Evolutionary conservation across 2,888 invertebrate genomes (phyloP).

Genomic region (Apodemia hepburni): DNA sequence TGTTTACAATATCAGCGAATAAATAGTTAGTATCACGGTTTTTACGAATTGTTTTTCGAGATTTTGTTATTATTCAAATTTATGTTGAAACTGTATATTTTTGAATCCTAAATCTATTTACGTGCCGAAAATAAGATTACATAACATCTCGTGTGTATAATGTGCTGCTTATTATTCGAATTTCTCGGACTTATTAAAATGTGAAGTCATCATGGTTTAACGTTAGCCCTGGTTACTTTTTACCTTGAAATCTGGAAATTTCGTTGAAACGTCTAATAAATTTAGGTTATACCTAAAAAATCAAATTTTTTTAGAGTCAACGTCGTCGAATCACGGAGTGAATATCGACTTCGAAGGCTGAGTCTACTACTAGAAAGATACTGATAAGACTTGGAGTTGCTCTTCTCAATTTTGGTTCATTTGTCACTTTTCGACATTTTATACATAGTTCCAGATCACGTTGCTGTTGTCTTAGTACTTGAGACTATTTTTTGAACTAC

Average conservation of each 20-base stretch:
- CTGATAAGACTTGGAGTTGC: too few relatives aligned
- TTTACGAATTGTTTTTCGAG: not conserved
- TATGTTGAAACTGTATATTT: not conserved
- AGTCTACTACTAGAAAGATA: too few relatives aligned
- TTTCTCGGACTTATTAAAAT: not conserved
- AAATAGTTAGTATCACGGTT: not conserved
- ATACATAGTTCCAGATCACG: too few relatives aligned
- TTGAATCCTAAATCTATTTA: not conserved
- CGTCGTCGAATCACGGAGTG: too few relatives aligned
- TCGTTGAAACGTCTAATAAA: conserved; percentile 19
- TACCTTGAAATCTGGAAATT: not conserved
- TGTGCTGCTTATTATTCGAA: not conserved
- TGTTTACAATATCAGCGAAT: not conserved
- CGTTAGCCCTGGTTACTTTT: not conserved
- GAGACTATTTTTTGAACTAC: too few relatives aligned
- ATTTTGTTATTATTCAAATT: conserved; percentile 6
- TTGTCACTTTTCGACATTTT: too few relatives aligned
- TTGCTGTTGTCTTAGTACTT: too few relatives aligned
- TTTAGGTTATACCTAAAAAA: too few relatives aligned
- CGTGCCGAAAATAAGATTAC: conserved; percentile 3
- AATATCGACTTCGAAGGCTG: too few relatives aligned
- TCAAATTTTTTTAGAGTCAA: too few relatives aligned
- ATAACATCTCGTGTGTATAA: conserved; percentile 5
- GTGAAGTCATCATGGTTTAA: not conserved
- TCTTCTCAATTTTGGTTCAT: too few relatives aligned